Percentiles rank a stretch among this genome's conserved stretches.
Evolutionary conservation across 2,888 invertebrate species (phyloP).

Genomic region (Spilarctia lutea): DNA sequence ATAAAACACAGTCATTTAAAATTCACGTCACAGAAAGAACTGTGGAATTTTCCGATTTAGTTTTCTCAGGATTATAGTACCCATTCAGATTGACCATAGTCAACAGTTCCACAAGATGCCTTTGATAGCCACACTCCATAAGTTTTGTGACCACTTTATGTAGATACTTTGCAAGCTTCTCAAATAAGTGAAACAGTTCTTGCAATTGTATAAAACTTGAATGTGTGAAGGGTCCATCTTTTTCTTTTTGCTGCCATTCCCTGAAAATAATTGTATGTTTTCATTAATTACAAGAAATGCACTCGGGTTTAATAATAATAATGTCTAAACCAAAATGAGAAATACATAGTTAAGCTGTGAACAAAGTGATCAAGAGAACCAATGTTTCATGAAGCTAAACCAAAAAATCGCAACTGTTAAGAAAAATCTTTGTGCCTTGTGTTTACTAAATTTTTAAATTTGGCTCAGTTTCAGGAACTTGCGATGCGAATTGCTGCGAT

Average conservation of each 20-base stretch:
- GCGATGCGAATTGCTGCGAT: no score
- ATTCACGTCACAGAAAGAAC: conserved; percentile 46
- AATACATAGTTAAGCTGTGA: no score
- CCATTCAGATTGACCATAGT: conserved; percentile 89
- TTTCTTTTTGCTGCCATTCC: conserved; percentile 85
- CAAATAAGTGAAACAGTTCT: conserved; percentile 88
- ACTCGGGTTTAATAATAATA: not conserved
- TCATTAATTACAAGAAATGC: not conserved
- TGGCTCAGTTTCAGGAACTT: no score
- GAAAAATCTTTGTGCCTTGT: no score
- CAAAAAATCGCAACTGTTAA: no score
- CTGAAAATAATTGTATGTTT: conserved; percentile 66
- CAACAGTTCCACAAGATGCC: conserved; percentile 88
- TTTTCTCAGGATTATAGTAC: conserved; percentile 80
- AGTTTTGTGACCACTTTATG: conserved; percentile 88
- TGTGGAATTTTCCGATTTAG: conserved; percentile 67
- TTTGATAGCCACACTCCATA: conserved; percentile 89
- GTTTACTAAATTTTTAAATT: no score
- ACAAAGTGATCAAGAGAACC: not conserved
- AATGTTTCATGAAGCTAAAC: not conserved
- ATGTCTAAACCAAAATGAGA: not conserved
- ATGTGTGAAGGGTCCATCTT: conserved; percentile 83
- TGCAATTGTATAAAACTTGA: conserved; percentile 86
- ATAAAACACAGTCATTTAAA: not conserved
- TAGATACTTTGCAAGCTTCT: conserved; percentile 87